These are phyloP conservation scores for Actinernus sp. DNA, from an alignment of 92 coral and sea anemone species.

Conservation along the genomic window DNA sequence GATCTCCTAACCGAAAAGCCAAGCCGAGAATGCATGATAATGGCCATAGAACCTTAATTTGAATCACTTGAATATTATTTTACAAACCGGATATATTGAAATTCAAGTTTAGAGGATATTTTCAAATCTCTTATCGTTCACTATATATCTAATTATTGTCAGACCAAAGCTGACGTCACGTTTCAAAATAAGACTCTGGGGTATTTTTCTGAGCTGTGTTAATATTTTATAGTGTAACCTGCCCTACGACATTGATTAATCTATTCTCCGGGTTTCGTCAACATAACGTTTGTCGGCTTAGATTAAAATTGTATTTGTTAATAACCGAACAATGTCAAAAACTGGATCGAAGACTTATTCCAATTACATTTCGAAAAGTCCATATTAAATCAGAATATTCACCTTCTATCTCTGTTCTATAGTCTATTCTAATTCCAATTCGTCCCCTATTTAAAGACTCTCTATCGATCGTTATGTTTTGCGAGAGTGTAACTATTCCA, in stretches of 20 bases:
- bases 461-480: no score
- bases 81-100: slow-evolving; percentile 2
- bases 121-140: neutral
- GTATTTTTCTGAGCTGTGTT: no score
- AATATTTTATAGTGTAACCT: slow-evolving; percentile 4
- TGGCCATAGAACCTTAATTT: neutral
- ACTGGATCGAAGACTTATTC: slow-evolving; percentile 11
- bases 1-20: slow-evolving; percentile 6
- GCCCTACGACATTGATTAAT: slow-evolving; percentile 31
- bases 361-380: slow-evolving; percentile 5
- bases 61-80: slow-evolving; percentile 3
- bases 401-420: no score
- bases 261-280: slow-evolving; percentile 14
- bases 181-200: no score
- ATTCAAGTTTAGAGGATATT: neutral
- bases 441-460: no score
- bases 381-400: no score
- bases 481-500: no score
- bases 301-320: slow-evolving; percentile 36
- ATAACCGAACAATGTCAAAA: slow-evolving; percentile 30
- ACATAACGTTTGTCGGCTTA: slow-evolving; percentile 12
- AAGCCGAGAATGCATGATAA: neutral
- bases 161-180: no score
- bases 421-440: no score
- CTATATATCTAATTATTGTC: neutral